Evolutionary conservation across 1,140 invertebrate genomes (phyloP).

Genomic region (Cecropterus lyciades): DNA sequence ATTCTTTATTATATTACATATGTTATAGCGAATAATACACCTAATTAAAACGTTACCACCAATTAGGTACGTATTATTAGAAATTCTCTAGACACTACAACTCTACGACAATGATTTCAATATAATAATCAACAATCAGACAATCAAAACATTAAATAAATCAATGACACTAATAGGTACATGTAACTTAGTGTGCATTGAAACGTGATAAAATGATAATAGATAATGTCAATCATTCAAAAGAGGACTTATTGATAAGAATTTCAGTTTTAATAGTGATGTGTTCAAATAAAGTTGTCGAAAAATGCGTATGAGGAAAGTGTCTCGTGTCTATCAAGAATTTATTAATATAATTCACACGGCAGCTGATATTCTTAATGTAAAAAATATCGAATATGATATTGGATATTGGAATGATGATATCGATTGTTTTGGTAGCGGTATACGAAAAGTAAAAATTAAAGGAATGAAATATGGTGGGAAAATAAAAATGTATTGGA

Average conservation of each 20-base stretch:
- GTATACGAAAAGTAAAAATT: conserved; percentile 54
- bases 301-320: conserved; percentile 59
- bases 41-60: too few species aligned
- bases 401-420: conserved; percentile 52
- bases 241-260: conserved; percentile 29
- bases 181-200: not conserved
- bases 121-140: too few species aligned
- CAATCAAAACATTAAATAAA: too few species aligned
- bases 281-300: conserved; percentile 16
- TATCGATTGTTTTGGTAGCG: conserved; percentile 55
- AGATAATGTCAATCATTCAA: conserved; percentile 43
- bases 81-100: too few species aligned
- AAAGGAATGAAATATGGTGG: conserved; percentile 50
- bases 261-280: conserved; percentile 1
- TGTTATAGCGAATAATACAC: too few species aligned
- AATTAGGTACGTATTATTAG: too few species aligned
- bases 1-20: too few species aligned
- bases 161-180: too few species aligned
- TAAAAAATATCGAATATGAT: conserved; percentile 52
- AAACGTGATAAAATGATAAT: conserved; percentile 11
- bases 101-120: too few species aligned
- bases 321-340: conserved; percentile 55
- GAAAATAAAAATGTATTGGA: conserved; percentile 48
- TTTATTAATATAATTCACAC: conserved; percentile 58
- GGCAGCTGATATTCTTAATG: conserved; percentile 49